Evolutionary conservation across 2,797 vertebrate genomes (phyloP).

Genomic region (Phalanger gymnotis): DNA sequence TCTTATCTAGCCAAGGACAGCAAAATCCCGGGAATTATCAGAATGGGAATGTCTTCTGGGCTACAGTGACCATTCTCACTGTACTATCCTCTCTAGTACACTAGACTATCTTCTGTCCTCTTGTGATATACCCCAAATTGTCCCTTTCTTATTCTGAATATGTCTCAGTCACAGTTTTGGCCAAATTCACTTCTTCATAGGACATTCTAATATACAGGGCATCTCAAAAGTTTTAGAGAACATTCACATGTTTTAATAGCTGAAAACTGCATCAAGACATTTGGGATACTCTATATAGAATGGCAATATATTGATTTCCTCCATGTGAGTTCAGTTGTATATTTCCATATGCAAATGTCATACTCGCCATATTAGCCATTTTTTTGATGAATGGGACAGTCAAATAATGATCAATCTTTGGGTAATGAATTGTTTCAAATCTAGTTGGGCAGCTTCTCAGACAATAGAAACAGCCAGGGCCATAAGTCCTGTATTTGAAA

Average conservation of each 20-base stretch:
- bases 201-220: not conserved
- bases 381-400: not conserved
- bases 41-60: not conserved
- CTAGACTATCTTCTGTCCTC: not conserved
- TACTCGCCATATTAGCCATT: not conserved
- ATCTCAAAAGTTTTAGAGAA: not conserved
- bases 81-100: not conserved
- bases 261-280: not conserved
- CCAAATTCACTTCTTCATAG: not conserved
- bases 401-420: not conserved
- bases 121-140: not conserved
- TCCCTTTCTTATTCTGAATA: not conserved
- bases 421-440: not conserved
- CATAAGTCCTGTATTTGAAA: not conserved
- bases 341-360: not conserved
- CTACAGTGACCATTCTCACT: not conserved
- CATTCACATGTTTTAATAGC: not conserved
- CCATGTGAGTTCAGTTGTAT: not conserved
- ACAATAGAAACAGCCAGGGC: not conserved
- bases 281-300: not conserved
- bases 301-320: too few relatives aligned
- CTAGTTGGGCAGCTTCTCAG: not conserved
- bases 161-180: not conserved
- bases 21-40: not conserved
- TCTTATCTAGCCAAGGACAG: not conserved